Evolutionary conservation across 2,888 invertebrate species (phyloP).

Genomic region (Tenthredo scrophulariae): DNA sequence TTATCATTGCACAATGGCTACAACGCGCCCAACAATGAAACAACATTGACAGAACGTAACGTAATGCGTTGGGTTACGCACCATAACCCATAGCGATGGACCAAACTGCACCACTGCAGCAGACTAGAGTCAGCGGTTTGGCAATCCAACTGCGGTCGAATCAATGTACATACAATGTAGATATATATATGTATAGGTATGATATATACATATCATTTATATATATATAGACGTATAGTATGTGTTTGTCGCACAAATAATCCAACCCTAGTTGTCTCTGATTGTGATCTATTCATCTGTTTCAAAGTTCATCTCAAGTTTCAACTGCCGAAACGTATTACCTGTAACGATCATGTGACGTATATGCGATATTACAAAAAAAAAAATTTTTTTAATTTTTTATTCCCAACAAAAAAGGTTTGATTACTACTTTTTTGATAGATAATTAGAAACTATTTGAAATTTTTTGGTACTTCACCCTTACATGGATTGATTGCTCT

Average conservation of each 20-base stretch:
- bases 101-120: constrained; percentile 65
- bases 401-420: no score
- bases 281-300: constrained; percentile 16
- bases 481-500: no score
- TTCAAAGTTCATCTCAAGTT: not conserved
- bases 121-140: constrained; percentile 71
- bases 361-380: not conserved
- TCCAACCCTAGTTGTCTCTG: constrained; percentile 29
- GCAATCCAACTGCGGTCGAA: constrained; percentile 73
- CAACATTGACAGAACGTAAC: constrained; percentile 56
- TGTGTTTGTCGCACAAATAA: constrained; percentile 58
- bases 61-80: constrained; percentile 55
- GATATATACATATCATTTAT: not conserved
- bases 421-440: no score
- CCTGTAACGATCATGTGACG: not conserved
- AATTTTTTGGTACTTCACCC: no score
- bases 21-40: not conserved
- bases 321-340: not conserved
- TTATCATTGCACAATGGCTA: not conserved
- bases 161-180: constrained; percentile 62
- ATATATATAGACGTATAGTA: constrained; percentile 50
- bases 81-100: constrained; percentile 57
- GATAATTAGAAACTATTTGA: no score
- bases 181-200: not conserved
- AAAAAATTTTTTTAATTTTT: no score